A percentile compares a stretch with the other conserved stretches of the same genome.
phyloP scores from a whole-genome alignment of 1,140 invertebrate genomes.

The Tetraneura akinire region DNA sequence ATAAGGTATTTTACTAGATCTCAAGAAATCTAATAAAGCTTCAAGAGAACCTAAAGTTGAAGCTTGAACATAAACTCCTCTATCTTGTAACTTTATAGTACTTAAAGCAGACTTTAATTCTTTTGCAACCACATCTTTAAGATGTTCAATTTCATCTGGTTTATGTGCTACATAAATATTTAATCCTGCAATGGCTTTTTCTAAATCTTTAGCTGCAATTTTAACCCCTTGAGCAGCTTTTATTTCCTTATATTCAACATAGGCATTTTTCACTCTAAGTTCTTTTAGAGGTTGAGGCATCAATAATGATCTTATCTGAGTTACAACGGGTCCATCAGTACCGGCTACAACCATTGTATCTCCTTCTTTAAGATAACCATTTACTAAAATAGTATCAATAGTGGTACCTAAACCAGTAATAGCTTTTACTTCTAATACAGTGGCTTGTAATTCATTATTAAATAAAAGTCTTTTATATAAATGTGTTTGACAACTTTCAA shows the following conservation, averaged over 20 bases:
- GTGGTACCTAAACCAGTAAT: constrained; percentile 97
- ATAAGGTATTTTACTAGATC: constrained; percentile 95
- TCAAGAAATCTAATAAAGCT: constrained; percentile 93
- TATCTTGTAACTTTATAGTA: constrained; percentile 85
- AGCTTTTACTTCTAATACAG: constrained; percentile 76
- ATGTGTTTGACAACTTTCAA: constrained; percentile 87
- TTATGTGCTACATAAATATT: constrained; percentile 86
- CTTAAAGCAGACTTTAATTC: constrained; percentile 87
- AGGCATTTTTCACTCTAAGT: constrained; percentile 82
- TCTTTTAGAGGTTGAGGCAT: constrained; percentile 98
- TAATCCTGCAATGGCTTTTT: constrained; percentile 94
- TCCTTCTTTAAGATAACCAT: constrained; percentile 88
- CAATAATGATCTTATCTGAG: constrained; percentile 93
- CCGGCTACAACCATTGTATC: constrained; percentile 95
- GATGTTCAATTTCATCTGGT: constrained; percentile 90
- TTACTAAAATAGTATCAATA: constrained; percentile 97
- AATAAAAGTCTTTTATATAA: constrained; percentile 89
- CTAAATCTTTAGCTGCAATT: constrained; percentile 95
- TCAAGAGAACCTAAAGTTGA: constrained; percentile 98
- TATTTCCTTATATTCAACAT: constrained; percentile 93
- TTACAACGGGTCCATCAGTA: constrained; percentile 96
- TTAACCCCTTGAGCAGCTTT: constrained; percentile 97
- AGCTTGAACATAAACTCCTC: constrained; percentile 98
- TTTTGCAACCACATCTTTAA: constrained; percentile 77
- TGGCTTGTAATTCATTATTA: constrained; percentile 83